These are phyloP conservation scores for Melanostoma scalare DNA, from an alignment of 2,888 invertebrate species.

Conservation along the genomic window DNA sequence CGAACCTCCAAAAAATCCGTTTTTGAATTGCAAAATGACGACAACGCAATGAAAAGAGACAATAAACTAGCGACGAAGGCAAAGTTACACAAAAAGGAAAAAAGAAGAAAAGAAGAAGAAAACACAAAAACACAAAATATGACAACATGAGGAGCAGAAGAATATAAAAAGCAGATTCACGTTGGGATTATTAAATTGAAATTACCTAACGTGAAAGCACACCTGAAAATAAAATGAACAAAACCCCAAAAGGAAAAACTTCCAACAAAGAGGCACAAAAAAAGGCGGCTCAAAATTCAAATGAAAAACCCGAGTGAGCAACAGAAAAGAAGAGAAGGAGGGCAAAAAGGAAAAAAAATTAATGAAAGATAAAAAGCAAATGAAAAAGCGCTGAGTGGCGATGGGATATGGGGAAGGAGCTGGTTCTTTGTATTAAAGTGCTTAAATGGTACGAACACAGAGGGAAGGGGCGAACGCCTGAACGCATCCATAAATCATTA, in stretches of 20 bases:
- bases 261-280: slow-evolving; percentile 3
- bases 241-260: background rate
- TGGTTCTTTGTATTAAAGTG: slow-evolving; percentile 42
- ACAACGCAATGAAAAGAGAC: slow-evolving; percentile 57
- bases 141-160: slow-evolving; percentile 42
- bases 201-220: slow-evolving; percentile 57
- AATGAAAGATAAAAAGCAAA: slow-evolving; percentile 56
- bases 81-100: slow-evolving; percentile 20
- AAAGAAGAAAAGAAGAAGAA: background rate
- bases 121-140: slow-evolving; percentile 19
- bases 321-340: slow-evolving; percentile 16
- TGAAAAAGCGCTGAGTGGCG: slow-evolving; percentile 29
- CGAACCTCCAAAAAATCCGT: slow-evolving; percentile 32
- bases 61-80: slow-evolving; percentile 45
- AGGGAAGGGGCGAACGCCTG: slow-evolving; percentile 16
- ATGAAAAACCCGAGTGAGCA: slow-evolving; percentile 31
- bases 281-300: slow-evolving; percentile 16
- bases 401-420: background rate
- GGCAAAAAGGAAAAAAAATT: background rate
- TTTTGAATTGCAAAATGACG: slow-evolving; percentile 63
- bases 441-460: slow-evolving; percentile 46
- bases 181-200: slow-evolving; percentile 69
- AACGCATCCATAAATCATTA: slow-evolving; percentile 63
- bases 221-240: slow-evolving; percentile 56
- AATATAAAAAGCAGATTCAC: slow-evolving; percentile 51